A percentile compares a stretch with the other conserved stretches of the same genome.
These are phyloP conservation scores for Tetrao urogallus DNA, from an alignment of 2,113 vertebrate species.

Conservation along the genomic window DNA sequence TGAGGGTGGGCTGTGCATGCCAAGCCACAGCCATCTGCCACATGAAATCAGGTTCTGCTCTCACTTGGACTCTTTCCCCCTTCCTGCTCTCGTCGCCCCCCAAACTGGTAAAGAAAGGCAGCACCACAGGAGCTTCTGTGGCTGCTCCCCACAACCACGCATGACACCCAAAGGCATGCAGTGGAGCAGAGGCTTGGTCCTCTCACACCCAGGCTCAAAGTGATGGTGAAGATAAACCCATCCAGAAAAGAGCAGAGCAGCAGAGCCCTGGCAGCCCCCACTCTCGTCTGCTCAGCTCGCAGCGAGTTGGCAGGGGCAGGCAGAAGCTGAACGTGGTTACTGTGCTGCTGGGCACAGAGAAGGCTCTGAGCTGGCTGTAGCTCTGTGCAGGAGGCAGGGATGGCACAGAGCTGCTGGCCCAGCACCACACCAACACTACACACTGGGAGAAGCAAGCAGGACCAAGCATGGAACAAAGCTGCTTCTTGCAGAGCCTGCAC, in stretches of 20 bases:
- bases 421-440: neutral
- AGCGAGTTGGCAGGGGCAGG: neutral
- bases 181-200: neutral
- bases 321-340: rapidly evolving
- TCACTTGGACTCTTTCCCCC: neutral
- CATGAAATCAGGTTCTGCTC: neutral
- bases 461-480: neutral
- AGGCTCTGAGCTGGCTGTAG: neutral
- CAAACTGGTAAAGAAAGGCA: neutral
- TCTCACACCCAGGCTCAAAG: neutral
- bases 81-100: neutral
- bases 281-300: neutral
- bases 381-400: neutral
- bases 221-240: neutral
- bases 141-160: neutral
- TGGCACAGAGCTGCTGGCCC: neutral
- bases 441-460: neutral
- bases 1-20: neutral
- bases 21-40: conserved; percentile 61
- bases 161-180: rapidly evolving
- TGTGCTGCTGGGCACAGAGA: neutral
- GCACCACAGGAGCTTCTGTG: neutral
- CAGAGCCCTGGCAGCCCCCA: neutral
- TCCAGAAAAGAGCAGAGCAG: neutral
- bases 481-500: neutral